Evolutionary conservation across 2,797 vertebrate species (phyloP).

Genomic region (Darevskia nairensis): DNA sequence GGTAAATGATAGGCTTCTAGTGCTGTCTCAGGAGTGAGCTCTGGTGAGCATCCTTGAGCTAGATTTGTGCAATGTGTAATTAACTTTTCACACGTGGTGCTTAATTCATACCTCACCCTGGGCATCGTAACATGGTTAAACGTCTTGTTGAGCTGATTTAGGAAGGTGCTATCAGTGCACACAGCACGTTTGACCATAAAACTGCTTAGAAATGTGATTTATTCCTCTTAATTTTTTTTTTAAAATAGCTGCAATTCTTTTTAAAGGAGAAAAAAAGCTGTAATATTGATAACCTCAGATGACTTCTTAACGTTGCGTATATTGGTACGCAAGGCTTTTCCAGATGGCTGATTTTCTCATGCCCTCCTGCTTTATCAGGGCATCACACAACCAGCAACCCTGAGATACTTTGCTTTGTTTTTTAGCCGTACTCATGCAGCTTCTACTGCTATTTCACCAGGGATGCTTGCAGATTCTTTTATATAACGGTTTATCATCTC

Average conservation of each 20-base stretch:
- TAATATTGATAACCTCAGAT: conserved; percentile 31
- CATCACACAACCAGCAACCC: conserved; percentile 7
- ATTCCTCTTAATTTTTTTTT: conserved; percentile 2
- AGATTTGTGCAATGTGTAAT: neutral
- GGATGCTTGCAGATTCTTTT: conserved; percentile 12
- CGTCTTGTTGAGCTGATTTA: neutral
- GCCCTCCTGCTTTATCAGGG: conserved; percentile 8
- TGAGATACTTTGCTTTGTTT: neutral
- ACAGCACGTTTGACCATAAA: conserved; percentile 12
- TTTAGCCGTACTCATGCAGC: neutral
- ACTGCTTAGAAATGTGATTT: conserved; percentile 32
- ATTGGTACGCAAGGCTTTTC: conserved; percentile 23
- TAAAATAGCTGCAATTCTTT: conserved; percentile 22
- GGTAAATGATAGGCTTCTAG: neutral
- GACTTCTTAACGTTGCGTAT: conserved; percentile 5
- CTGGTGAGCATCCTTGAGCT: neutral
- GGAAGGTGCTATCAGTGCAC: neutral
- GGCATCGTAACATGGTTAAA: neutral
- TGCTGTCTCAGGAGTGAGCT: neutral
- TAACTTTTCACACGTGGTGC: neutral
- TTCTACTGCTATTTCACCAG: neutral
- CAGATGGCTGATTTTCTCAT: conserved; percentile 34
- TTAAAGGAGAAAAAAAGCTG: neutral
- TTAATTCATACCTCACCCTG: neutral
- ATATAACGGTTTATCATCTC: neutral